A percentile compares a stretch with the other conserved stretches of the same genome.
Conservation (phyloP, 1,140 invertebrate species). For the Lepidostoma basale region DNA sequence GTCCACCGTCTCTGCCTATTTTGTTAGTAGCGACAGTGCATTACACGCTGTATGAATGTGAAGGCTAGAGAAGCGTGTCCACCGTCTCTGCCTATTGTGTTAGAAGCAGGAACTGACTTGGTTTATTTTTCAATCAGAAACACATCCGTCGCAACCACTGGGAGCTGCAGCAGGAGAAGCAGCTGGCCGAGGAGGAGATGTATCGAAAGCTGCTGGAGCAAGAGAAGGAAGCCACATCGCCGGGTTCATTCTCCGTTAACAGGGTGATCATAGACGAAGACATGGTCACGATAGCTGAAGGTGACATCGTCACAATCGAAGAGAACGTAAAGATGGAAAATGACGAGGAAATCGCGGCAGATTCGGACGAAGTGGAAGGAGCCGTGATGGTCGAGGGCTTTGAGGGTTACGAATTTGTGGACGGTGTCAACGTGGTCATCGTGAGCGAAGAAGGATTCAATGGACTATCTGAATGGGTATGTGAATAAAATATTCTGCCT, state of each 20-base stretch:
- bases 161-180: conserved; percentile 14
- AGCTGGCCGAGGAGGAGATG: conserved; percentile 16
- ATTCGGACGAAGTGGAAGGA: not conserved
- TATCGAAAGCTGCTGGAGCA: not conserved
- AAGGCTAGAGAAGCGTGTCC: too few species aligned
- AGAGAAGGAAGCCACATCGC: not conserved
- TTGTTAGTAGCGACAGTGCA: too few species aligned
- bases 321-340: too few species aligned
- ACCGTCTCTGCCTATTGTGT: too few species aligned
- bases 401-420: not conserved
- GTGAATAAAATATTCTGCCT: not conserved
- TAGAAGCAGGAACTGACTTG: not conserved
- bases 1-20: too few species aligned
- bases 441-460: not conserved
- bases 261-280: not conserved
- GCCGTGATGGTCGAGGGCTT: not conserved
- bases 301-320: not conserved
- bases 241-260: not conserved
- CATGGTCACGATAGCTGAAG: not conserved
- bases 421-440: conserved; percentile 19
- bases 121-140: conserved; percentile 27
- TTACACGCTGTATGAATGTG: too few species aligned
- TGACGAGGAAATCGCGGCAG: not conserved
- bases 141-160: conserved; percentile 34
- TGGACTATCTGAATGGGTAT: not conserved